Percentiles rank a stretch among this genome's conserved stretches.
Conservation (phyloP, 1,140 invertebrate species). For the Pristionchus pacificus region DNA sequence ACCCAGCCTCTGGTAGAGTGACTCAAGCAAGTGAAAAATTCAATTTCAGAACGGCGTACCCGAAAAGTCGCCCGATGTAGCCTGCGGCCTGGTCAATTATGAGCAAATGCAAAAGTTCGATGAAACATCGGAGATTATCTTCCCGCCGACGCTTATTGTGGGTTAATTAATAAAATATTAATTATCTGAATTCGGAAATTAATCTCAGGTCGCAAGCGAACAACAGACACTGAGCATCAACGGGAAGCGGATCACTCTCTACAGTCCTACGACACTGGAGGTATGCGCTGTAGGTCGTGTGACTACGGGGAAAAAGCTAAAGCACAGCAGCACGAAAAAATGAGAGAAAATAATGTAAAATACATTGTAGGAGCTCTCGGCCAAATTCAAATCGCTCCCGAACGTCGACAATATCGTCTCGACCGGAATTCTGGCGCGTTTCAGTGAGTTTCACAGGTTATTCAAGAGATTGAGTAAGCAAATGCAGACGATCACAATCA, state of each 20-base stretch:
- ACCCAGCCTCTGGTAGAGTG: too few species aligned
- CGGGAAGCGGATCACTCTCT: too few species aligned
- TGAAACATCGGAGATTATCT: neutral
- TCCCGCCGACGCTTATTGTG: neutral
- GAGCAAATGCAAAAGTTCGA: neutral
- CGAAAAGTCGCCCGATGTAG: neutral
- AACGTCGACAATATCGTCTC: neutral
- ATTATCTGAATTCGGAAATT: neutral
- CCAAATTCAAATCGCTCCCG: neutral
- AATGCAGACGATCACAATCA: neutral
- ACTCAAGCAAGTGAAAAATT: too few species aligned
- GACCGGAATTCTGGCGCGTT: neutral
- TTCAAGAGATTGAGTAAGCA: neutral
- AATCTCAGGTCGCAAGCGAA: neutral
- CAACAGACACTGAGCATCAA: neutral
- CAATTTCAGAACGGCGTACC: neutral
- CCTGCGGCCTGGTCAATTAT: neutral
- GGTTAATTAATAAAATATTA: neutral
- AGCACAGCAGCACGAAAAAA: too few species aligned
- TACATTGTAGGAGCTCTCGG: too few species aligned
- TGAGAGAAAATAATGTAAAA: too few species aligned
- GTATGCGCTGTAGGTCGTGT: too few species aligned
- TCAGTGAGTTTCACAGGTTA: too few species aligned
- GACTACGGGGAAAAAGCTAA: too few species aligned
- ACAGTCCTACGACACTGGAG: too few species aligned